These are phyloP conservation scores for Leptinotarsa tumamoca DNA, from an alignment of 2,888 invertebrate genomes.

Conservation along the genomic window DNA sequence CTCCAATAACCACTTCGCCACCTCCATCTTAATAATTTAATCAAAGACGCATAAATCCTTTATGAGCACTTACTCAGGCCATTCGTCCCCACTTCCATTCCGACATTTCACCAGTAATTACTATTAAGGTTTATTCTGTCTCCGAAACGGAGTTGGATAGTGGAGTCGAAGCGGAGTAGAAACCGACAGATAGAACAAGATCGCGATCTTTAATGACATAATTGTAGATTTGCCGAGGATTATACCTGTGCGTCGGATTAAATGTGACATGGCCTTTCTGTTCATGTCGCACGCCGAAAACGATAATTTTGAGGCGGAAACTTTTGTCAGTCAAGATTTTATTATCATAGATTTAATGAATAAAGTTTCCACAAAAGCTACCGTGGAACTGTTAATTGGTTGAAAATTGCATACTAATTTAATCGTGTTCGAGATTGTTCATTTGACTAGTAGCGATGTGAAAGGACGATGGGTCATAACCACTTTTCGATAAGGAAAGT, in stretches of 20 bases:
- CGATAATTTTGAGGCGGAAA: background rate
- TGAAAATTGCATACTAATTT: background rate
- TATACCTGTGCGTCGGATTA: conserved; percentile 8
- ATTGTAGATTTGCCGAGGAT: conserved; percentile 14
- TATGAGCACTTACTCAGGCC: conserved; percentile 1
- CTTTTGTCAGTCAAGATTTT: conserved; percentile 1
- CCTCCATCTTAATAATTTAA: background rate
- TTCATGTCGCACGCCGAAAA: background rate
- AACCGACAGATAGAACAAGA: conserved; percentile 6
- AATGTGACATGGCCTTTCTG: background rate
- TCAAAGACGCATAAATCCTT: conserved; percentile 8
- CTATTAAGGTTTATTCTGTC: conserved; percentile 11
- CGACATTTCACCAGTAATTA: background rate
- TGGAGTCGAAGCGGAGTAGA: conserved; percentile 16
- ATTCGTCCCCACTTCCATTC: conserved; percentile 1
- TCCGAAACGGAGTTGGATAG: conserved; percentile 5
- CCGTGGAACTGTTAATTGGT: background rate
- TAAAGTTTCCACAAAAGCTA: background rate
- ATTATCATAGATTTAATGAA: background rate
- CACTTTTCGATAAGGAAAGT: background rate
- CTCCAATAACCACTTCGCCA: background rate
- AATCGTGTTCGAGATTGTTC: background rate
- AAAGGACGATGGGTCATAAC: background rate
- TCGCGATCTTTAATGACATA: conserved; percentile 10
- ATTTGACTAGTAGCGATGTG: background rate